Conservation (phyloP, 2,888 invertebrate species). For the Unio pictorum region DNA sequence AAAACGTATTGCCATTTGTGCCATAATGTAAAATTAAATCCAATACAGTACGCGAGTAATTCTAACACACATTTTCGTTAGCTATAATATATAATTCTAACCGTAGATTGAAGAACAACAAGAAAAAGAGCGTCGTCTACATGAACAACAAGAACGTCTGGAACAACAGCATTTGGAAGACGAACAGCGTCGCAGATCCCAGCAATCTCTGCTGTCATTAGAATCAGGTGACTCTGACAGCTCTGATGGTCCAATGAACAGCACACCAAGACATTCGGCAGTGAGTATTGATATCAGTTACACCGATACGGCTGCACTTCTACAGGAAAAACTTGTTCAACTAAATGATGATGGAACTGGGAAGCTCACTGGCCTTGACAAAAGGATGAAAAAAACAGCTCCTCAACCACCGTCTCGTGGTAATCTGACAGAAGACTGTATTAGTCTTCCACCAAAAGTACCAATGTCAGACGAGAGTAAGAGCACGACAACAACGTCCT, state of each 20-base stretch:
- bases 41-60: too few relatives aligned
- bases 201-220: slow-evolving; percentile 30
- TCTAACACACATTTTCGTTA: too few relatives aligned
- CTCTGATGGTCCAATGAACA: slow-evolving; percentile 13
- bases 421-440: slow-evolving; percentile 16
- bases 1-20: too few relatives aligned
- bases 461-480: slow-evolving; percentile 39
- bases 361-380: slow-evolving; percentile 22
- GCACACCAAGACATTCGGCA: slow-evolving; percentile 25
- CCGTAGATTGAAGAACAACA: slow-evolving; percentile 7
- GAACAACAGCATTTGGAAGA: slow-evolving; percentile 13
- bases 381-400: slow-evolving; percentile 14
- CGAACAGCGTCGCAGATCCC: slow-evolving; percentile 28
- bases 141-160: slow-evolving; percentile 6
- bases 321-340: slow-evolving; percentile 32
- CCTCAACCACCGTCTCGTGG: slow-evolving; percentile 16
- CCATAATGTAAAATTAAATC: too few relatives aligned
- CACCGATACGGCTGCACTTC: slow-evolving; percentile 28
- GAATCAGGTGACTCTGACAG: slow-evolving; percentile 23
- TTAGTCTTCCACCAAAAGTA: slow-evolving; percentile 35
- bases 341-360: slow-evolving; percentile 25
- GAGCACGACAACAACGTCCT: slow-evolving; percentile 36
- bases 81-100: background rate
- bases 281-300: slow-evolving; percentile 18
- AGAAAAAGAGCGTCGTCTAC: slow-evolving; percentile 3